Evolutionary conservation across 2,888 invertebrate genomes (phyloP).

Genomic region (Stenoptilia bipunctidactyla): DNA sequence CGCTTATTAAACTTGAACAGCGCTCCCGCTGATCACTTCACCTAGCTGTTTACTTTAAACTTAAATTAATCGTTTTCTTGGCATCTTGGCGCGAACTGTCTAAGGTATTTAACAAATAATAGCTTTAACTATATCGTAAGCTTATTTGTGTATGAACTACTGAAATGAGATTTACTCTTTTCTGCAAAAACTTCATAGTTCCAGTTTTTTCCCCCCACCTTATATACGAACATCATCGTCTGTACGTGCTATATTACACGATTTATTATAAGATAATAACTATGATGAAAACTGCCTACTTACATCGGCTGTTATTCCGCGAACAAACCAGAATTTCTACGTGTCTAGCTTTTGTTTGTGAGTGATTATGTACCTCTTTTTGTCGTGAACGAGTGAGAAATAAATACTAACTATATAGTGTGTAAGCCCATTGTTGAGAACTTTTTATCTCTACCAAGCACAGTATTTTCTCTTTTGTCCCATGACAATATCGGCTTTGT

Average conservation of each 20-base stretch:
- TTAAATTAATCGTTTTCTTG: slow-evolving; percentile 62
- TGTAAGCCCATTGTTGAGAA: not conserved
- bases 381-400: slow-evolving; percentile 1
- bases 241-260: not conserved
- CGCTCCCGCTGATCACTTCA: slow-evolving; percentile 66
- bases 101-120: not conserved
- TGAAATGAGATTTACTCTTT: too few relatives aligned
- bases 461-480: not conserved
- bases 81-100: slow-evolving; percentile 37
- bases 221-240: too few relatives aligned
- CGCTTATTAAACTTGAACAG: slow-evolving; percentile 70
- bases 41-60: slow-evolving; percentile 66
- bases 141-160: too few relatives aligned
- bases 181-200: too few relatives aligned
- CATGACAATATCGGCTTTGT: not conserved
- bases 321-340: slow-evolving; percentile 1
- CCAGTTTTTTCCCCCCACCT: too few relatives aligned
- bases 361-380: not conserved
- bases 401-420: not conserved
- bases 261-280: not conserved
- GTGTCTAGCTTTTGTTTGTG: not conserved
- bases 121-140: not conserved
- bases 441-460: slow-evolving; percentile 1
- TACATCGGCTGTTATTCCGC: not conserved
- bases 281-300: not conserved